These are phyloP conservation scores for Eristalis intricaria DNA, from an alignment of 2,888 invertebrate genomes.

Conservation along the genomic window DNA sequence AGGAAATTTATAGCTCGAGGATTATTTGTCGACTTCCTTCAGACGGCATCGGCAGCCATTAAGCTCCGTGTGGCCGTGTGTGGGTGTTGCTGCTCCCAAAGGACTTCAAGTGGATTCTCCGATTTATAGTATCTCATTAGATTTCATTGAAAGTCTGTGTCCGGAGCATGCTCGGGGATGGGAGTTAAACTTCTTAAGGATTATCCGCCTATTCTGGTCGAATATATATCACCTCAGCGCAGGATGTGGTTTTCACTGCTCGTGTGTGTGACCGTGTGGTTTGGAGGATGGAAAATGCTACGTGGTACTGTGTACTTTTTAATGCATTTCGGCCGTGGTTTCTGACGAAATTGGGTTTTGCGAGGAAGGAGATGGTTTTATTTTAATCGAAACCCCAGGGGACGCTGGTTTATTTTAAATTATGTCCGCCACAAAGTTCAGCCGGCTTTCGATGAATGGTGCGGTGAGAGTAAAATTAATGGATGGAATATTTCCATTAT, in stretches of 20 bases:
- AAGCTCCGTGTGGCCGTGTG: not conserved
- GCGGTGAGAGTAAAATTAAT: not conserved
- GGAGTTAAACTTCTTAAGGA: constrained; percentile 28
- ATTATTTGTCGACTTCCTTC: constrained; percentile 22
- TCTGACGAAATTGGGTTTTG: not conserved
- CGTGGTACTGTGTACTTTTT: not conserved
- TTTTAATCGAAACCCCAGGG: constrained; percentile 1
- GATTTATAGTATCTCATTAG: constrained; percentile 63
- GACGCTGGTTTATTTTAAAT: not conserved
- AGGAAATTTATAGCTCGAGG: constrained; percentile 44
- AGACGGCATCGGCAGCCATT: not conserved
- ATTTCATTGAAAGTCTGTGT: constrained; percentile 50
- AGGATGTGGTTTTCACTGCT: not conserved
- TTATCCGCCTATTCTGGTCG: constrained; percentile 19
- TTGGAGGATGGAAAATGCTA: not conserved
- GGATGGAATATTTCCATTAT: not conserved
- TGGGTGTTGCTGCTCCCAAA: constrained; percentile 22
- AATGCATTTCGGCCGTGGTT: not conserved
- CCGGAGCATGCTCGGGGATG: not conserved
- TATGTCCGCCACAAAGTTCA: not conserved
- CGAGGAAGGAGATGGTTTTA: not conserved
- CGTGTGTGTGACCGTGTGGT: not conserved
- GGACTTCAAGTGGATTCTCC: constrained; percentile 47
- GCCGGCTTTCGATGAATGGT: not conserved
- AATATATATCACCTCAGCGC: constrained; percentile 21